Percentiles rank a stretch among this genome's conserved stretches.
These are phyloP conservation scores for Falco naumanni DNA, from an alignment of 2,797 vertebrate genomes.

Conservation along the genomic window DNA sequence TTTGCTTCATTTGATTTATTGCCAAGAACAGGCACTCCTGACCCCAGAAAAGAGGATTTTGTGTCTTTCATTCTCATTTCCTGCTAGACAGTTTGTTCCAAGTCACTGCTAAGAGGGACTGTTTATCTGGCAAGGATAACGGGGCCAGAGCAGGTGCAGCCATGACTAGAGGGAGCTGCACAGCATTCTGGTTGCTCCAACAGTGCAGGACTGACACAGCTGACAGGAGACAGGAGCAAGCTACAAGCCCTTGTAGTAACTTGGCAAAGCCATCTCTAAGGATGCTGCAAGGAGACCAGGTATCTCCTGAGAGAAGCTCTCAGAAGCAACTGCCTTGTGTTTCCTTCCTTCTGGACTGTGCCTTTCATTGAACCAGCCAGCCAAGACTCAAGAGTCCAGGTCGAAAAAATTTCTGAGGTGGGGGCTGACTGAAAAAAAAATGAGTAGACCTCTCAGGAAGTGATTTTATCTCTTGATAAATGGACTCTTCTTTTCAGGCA, in stretches of 20 bases:
- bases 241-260: neutral
- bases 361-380: neutral
- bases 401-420: neutral
- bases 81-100: slow-evolving; percentile 29
- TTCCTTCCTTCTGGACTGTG: neutral
- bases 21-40: slow-evolving; percentile 33
- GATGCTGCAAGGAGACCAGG: neutral
- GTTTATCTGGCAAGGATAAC: slow-evolving; percentile 27
- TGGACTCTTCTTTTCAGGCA: neutral
- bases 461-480: slow-evolving; percentile 6
- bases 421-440: slow-evolving; percentile 1
- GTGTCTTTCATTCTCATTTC: slow-evolving; percentile 26
- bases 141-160: slow-evolving; percentile 13
- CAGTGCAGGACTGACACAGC: neutral
- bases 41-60: neutral
- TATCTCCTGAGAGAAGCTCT: neutral
- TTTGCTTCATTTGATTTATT: slow-evolving; percentile 44
- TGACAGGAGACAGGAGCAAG: neutral
- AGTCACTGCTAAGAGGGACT: neutral
- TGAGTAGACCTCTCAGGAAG: neutral
- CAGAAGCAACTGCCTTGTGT: neutral
- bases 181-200: neutral
- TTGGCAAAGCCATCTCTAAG: neutral
- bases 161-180: neutral
- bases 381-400: neutral